phyloP scores from a whole-genome alignment of 2,888 invertebrate species.

The Orthosia incerta region DNA sequence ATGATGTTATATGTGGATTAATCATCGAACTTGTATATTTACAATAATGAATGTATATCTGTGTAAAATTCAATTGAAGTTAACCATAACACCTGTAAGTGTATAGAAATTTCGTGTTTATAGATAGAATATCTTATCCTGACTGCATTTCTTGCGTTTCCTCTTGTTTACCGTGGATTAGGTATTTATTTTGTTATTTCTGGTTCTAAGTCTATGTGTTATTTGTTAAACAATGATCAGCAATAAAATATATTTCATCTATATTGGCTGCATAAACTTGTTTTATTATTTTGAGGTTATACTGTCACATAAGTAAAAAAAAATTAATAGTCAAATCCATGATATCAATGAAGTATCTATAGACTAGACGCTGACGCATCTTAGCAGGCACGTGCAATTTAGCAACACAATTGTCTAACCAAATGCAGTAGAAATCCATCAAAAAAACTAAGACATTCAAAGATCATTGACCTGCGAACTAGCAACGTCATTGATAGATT shows the following conservation, averaged over 20 bases:
- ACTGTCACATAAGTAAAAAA: conserved; percentile 1
- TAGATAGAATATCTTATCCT: conserved; percentile 67
- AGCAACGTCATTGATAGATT: conserved; percentile 42
- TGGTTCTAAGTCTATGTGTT: conserved; percentile 89
- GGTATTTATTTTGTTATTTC: conserved; percentile 90
- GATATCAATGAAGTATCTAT: not conserved
- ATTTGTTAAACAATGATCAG: conserved; percentile 88
- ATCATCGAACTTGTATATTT: conserved; percentile 79
- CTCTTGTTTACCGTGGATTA: conserved; percentile 84
- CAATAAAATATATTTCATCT: conserved; percentile 87
- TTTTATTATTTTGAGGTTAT: conserved; percentile 71
- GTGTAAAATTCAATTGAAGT: conserved; percentile 74
- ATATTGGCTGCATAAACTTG: conserved; percentile 78
- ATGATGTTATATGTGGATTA: conserved; percentile 68
- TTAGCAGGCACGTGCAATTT: not conserved
- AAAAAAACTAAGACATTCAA: conserved; percentile 24
- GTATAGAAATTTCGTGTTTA: conserved; percentile 76
- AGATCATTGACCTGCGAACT: conserved; percentile 37
- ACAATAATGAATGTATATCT: conserved; percentile 77
- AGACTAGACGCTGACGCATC: conserved; percentile 25
- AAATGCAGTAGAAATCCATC: conserved; percentile 23
- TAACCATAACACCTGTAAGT: conserved; percentile 65
- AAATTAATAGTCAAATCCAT: not conserved
- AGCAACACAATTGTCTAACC: conserved; percentile 24
- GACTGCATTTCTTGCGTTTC: conserved; percentile 81